Conservation (phyloP, 2,888 invertebrate species). For the Callinectes sapidus region DNA sequence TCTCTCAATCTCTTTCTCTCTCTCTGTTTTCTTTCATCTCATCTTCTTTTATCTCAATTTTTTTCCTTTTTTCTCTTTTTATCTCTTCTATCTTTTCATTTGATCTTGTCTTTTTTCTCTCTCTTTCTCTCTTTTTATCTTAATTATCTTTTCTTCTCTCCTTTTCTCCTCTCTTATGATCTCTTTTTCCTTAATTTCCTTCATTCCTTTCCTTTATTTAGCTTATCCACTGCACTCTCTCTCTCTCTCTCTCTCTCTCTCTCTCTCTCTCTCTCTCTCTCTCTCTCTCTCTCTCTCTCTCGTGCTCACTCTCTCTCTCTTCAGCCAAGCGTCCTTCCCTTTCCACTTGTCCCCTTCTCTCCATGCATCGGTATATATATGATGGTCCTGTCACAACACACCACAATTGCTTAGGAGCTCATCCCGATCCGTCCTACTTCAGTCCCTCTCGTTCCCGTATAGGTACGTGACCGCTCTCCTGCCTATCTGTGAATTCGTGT, state of each 20-base stretch:
- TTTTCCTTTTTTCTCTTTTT: not conserved
- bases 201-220: not conserved
- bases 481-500: not conserved
- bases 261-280: not conserved
- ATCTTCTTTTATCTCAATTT: not conserved
- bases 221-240: not conserved
- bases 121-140: too few species aligned
- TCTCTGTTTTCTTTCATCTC: not conserved
- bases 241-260: not conserved
- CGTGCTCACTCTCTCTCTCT: not conserved
- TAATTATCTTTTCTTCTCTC: too few species aligned
- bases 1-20: too few species aligned
- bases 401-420: not conserved
- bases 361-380: not conserved
- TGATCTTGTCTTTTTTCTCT: not conserved
- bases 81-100: not conserved
- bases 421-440: not conserved
- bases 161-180: too few species aligned
- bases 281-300: not conserved
- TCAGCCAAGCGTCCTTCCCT: not conserved
- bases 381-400: not conserved
- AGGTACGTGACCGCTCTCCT: not conserved
- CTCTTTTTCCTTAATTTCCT: too few species aligned
- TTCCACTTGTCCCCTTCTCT: constrained; percentile 9
- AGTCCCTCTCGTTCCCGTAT: not conserved